Base-by-base conservation (phyloP, 2,113 vertebrate genomes). In the Pterocles burchelli region DNA sequence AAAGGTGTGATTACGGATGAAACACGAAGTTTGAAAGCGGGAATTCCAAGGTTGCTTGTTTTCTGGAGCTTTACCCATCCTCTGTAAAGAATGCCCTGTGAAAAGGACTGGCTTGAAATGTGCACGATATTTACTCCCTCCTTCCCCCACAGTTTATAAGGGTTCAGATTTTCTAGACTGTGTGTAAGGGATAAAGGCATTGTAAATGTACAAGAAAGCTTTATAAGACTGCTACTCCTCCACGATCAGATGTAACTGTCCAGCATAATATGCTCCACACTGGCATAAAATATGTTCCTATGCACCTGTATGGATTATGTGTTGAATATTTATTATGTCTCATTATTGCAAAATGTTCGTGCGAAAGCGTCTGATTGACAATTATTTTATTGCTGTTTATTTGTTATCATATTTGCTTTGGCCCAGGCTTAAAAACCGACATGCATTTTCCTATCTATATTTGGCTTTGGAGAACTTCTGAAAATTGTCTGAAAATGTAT, bases 351-450 rank as follows among this genome's bases (percentile, higher is more conserved):
- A 94, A 97, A 91, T 54, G 70, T 81, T 96, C 58, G 19, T 66
- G 83, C 4, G 0, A 77, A 91, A 92, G 61, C 81, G 90, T 78
- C 88, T 84, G 91, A 95, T 94, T 93, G 71, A 89, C 95, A 96
- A 94, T 97, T 97, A 97, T 88, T 97, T 96, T 96, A 89, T 95
- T 95, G 83, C 76, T 88, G 63, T 75, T 92, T 84, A 91, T 96
- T 95, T 95, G 88, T 92, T 96, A 93, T 68, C 41, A 33, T 96
- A 96, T 94, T 95, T 90, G 68, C 67, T 96, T 97, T 84, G 82
- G 89, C 93, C 88, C 62, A 73, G 45, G 43, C 87, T 82, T 94
- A 73, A 88, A 80, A 77, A 61, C 74, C 72, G 94, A 87, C 75
- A 73, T 26, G 31, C 45, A 62, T 94, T 95, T 97, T 93, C 68